These are phyloP conservation scores for Colostygia pectinataria DNA, from an alignment of 2,888 invertebrate species.

Conservation along the genomic window DNA sequence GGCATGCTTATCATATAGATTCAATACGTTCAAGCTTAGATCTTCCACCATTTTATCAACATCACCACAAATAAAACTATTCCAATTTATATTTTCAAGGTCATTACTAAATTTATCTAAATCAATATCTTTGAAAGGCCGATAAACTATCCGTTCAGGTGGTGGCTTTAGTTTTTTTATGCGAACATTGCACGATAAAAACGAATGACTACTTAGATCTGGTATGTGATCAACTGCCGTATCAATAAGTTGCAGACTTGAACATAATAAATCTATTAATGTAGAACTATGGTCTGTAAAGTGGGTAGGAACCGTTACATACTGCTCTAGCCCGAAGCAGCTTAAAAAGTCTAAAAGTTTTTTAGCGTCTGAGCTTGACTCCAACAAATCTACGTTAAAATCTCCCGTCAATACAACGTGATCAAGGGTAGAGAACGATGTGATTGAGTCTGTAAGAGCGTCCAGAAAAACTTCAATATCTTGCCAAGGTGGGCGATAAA, in stretches of 20 bases:
- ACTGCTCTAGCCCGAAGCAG: constrained; percentile 1
- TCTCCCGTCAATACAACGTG: too few species aligned
- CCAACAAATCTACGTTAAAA: not conserved
- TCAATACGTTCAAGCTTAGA: not conserved
- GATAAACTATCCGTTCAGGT: not conserved
- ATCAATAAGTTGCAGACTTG: not conserved
- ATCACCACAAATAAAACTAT: not conserved
- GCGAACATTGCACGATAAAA: not conserved
- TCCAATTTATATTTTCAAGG: not conserved
- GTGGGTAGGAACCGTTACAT: constrained; percentile 1
- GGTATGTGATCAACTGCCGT: not conserved
- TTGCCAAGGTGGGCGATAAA: not conserved
- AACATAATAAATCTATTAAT: constrained; percentile 2
- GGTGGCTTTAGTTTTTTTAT: not conserved
- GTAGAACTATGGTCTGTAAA: constrained; percentile 1
- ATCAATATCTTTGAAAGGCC: not conserved
- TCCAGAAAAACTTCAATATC: not conserved
- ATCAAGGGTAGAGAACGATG: not conserved
- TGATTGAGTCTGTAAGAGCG: not conserved
- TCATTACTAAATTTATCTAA: not conserved
- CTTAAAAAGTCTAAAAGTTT: not conserved
- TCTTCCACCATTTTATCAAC: constrained; percentile 1
- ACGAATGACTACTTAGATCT: not conserved
- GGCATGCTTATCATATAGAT: constrained; percentile 6
- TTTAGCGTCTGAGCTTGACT: not conserved